Base-by-base conservation (phyloP, 2,113 vertebrate genomes). In the Podocnemis expansa region DNA sequence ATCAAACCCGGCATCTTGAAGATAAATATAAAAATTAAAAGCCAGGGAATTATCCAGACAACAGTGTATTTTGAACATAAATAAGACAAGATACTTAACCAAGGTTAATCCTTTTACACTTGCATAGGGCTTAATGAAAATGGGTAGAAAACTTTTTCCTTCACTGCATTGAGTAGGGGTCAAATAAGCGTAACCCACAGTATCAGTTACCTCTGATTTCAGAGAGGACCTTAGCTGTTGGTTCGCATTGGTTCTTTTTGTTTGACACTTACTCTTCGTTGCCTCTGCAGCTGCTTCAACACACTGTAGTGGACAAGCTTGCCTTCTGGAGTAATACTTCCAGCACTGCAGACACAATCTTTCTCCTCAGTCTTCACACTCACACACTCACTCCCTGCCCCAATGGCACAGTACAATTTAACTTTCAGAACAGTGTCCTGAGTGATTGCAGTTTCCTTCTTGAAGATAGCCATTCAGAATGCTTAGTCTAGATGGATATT, bases 1-100 rank as follows among this genome's bases (percentile, higher is more conserved):
- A 88, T 38, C 31, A 89, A 78, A 70, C 45, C 94, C 73, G 95
- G 78, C 5, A 1, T 79, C 41, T 85, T 78, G 79, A 85, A 90
- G 93, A 82, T 51, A 54, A 21, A 91, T 92, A 19, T 17, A 55
- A 84, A 94, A 94, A 25, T 43, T 24, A 75, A 75, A 43, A 75
- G 12, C 22, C 80, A 88, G 88, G 84, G 43, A 86, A 78, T n/a
- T 78, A 58, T 10, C 80, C 75, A 84, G 78, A 93, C 94, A 93
- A 60, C 51, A 85, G n/a, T n/a, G 34, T 2, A 0, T 55, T 96
- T 76, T 78, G 91, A 34, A 78, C 82, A 52, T 85, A 94, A 90
- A 84, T 85, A 90, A 82, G 60, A 85, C 95, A 89, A 93, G 92
- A 80, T 56, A 22, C 91, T 84, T 88, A 82, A 92, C 80, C 78